Evolutionary conservation across 2,113 vertebrate genomes (phyloP).

Genomic region (Ageneiosus marmoratus): DNA sequence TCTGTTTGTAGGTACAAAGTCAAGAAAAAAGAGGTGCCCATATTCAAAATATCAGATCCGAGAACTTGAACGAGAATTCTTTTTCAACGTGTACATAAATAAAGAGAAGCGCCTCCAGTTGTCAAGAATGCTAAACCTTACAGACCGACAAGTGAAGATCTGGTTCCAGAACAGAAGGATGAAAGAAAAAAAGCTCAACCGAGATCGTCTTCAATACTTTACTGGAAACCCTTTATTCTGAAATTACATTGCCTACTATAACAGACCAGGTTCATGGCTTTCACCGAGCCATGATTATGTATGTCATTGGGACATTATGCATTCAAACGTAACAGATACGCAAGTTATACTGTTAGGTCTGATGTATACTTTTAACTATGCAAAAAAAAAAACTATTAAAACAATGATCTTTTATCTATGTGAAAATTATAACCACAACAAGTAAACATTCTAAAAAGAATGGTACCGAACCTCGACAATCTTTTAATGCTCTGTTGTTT

Average conservation of each 20-base stretch:
- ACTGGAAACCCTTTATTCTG: conserved; percentile 97
- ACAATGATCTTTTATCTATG: conserved; percentile 48
- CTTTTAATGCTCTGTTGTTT: conserved; percentile 50
- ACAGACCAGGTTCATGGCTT: conserved; percentile 43
- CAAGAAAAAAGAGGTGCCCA: conserved; percentile 96
- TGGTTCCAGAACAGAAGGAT: conserved; percentile 99
- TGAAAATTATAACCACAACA: conserved; percentile 27
- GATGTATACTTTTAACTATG: conserved; percentile 56
- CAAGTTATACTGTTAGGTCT: conserved; percentile 31
- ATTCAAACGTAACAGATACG: conserved; percentile 37
- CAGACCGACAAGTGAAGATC: conserved; percentile 98
- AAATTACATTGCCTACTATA: conserved; percentile 55
- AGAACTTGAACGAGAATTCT: conserved; percentile 99
- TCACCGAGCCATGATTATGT: conserved; percentile 37
- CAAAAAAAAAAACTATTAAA: conserved; percentile 53
- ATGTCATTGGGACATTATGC: conserved; percentile 39
- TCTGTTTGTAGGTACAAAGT: conserved; percentile 79
- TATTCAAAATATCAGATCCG: conserved; percentile 99
- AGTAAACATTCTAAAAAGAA: conserved; percentile 33
- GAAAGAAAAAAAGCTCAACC: conserved; percentile 99
- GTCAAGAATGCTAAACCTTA: conserved; percentile 96
- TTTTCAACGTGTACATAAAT: conserved; percentile 99
- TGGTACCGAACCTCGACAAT: conserved; percentile 55
- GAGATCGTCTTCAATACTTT: conserved; percentile 96
- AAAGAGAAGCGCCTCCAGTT: conserved; percentile 98